Conservation (phyloP, 2,797 vertebrate genomes). For the Rachycentron canadum region DNA sequence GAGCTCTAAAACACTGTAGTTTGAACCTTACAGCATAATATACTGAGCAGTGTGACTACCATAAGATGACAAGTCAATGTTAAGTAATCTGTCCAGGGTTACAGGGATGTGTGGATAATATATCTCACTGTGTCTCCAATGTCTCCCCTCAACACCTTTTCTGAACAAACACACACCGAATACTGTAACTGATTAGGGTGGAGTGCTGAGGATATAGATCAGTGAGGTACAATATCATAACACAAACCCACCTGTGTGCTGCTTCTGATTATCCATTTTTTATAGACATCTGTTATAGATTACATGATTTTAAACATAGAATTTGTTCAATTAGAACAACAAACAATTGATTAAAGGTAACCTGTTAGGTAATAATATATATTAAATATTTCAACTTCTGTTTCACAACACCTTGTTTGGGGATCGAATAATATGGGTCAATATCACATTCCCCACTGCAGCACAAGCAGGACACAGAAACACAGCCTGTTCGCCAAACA, state of each 20-base stretch:
- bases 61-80: background rate
- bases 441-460: conserved; percentile 24
- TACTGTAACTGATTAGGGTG: conserved; percentile 39
- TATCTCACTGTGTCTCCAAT: conserved; percentile 38
- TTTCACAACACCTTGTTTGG: background rate
- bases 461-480: background rate
- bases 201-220: conserved; percentile 21
- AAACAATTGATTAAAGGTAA: too few relatives aligned
- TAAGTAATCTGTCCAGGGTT: conserved; percentile 10
- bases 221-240: conserved; percentile 25
- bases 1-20: background rate
- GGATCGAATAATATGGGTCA: conserved; percentile 41
- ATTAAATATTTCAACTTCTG: background rate
- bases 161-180: conserved; percentile 13
- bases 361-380: background rate
- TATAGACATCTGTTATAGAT: background rate
- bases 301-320: background rate
- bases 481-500: conserved; percentile 6
- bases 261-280: background rate
- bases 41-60: background rate
- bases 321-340: background rate
- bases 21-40: background rate
- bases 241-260: background rate
- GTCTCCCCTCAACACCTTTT: conserved; percentile 8
- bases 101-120: conserved; percentile 8